phyloP scores from a whole-genome alignment of 2,113 vertebrate species.

The Mugil cephalus region DNA sequence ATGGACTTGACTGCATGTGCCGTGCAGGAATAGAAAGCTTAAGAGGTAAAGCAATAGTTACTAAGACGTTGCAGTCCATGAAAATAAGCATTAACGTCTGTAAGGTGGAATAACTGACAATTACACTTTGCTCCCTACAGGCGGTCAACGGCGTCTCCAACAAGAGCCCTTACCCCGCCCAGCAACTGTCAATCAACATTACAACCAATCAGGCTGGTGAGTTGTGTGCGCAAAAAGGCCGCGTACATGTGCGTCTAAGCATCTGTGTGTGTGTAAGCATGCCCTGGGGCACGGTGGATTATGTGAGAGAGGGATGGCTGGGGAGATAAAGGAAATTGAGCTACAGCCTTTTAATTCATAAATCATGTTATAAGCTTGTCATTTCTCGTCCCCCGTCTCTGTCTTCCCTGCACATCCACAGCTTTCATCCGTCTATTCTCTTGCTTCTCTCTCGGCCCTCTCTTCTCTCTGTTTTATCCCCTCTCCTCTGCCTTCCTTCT shows the following conservation, averaged over 20 bases:
- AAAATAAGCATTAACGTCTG: neutral
- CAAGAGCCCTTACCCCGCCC: constrained; percentile 95
- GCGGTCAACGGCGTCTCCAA: constrained; percentile 94
- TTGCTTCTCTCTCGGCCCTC: constrained; percentile 6
- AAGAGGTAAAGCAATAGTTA: too few species aligned
- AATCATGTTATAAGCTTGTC: constrained; percentile 75
- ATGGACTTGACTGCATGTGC: too few species aligned
- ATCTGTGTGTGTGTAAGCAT: constrained; percentile 31
- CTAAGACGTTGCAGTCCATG: neutral
- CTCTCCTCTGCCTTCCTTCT: constrained; percentile 15
- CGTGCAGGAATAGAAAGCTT: too few species aligned
- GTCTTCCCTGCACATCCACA: constrained; percentile 49
- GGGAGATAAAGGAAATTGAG: constrained; percentile 76
- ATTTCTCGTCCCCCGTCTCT: constrained; percentile 26
- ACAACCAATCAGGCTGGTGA: constrained; percentile 99
- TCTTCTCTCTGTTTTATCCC: constrained; percentile 24
- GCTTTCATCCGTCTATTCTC: constrained; percentile 50
- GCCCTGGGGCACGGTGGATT: constrained; percentile 59
- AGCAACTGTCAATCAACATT: constrained; percentile 95
- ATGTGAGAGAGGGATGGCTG: constrained; percentile 50
- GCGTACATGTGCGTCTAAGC: constrained; percentile 7
- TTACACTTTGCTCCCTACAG: constrained; percentile 76
- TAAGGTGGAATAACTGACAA: constrained; percentile 16
- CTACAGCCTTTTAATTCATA: constrained; percentile 77
- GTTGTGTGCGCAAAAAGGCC: constrained; percentile 55